A percentile compares a stretch with the other conserved stretches of the same genome.
Conservation (phyloP, 2,888 invertebrate species). For the Tillus elongatus region DNA sequence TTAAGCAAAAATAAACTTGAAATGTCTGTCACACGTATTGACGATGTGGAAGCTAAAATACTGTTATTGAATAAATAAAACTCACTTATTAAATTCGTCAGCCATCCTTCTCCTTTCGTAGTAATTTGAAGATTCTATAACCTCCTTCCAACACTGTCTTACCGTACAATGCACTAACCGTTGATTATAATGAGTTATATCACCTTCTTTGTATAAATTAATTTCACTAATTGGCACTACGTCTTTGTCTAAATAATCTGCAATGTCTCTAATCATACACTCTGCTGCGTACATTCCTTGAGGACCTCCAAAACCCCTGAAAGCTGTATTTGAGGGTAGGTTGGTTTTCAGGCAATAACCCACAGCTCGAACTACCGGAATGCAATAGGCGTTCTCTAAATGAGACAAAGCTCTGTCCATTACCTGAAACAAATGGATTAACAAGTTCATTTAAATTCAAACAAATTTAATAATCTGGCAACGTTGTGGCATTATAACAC, state of each 20-base stretch:
- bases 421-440: slow-evolving; percentile 51
- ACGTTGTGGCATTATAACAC: too few species aligned
- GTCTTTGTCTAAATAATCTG: slow-evolving; percentile 57
- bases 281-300: slow-evolving; percentile 86
- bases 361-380: slow-evolving; percentile 61
- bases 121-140: slow-evolving; percentile 58
- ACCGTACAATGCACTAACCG: slow-evolving; percentile 63
- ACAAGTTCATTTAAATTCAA: not conserved
- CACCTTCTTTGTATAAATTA: slow-evolving; percentile 76
- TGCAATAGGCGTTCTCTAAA: slow-evolving; percentile 73
- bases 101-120: slow-evolving; percentile 49
- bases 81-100: slow-evolving; percentile 62
- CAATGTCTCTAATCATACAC: slow-evolving; percentile 66
- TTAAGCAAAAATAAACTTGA: too few species aligned
- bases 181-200: slow-evolving; percentile 70
- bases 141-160: slow-evolving; percentile 69
- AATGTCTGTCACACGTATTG: too few species aligned
- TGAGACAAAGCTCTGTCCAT: slow-evolving; percentile 77
- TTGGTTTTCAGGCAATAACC: slow-evolving; percentile 81
- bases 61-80: too few species aligned
- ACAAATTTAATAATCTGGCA: slow-evolving; percentile 3
- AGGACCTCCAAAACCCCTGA: slow-evolving; percentile 85
- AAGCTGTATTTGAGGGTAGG: slow-evolving; percentile 86
- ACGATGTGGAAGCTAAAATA: too few species aligned
- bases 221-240: slow-evolving; percentile 54